Percentiles rank a stretch among this genome's conserved stretches.
These are phyloP conservation scores for Peromyscus aztecus DNA, from an alignment of 2,797 vertebrate genomes.

Conservation along the genomic window DNA sequence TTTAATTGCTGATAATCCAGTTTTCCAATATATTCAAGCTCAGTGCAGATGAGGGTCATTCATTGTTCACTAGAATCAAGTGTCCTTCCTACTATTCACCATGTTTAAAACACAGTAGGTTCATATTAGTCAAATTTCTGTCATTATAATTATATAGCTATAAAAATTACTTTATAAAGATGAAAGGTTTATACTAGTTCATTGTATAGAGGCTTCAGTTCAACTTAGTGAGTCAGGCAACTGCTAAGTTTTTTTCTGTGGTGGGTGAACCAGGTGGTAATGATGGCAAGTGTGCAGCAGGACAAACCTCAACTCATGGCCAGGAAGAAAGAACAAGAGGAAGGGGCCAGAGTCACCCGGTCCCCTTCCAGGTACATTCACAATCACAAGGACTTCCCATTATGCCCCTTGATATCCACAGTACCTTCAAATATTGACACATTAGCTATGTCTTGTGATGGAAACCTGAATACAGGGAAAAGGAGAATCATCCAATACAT, in stretches of 20 bases:
- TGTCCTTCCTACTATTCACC: not conserved
- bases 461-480: not conserved
- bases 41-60: not conserved
- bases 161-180: not conserved
- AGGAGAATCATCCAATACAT: not conserved
- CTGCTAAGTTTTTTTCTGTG: too few relatives aligned
- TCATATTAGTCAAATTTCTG: not conserved
- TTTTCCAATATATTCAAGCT: not conserved
- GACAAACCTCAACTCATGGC: not conserved
- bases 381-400: not conserved
- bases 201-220: not conserved
- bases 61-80: not conserved
- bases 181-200: not conserved
- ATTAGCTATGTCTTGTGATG: too few relatives aligned
- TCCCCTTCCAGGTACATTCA: not conserved
- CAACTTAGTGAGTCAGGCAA: not conserved
- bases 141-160: not conserved
- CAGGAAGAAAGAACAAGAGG: not conserved
- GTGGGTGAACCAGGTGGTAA: not conserved
- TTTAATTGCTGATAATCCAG: not conserved
- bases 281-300: not conserved
- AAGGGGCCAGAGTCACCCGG: not conserved
- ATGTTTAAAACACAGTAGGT: not conserved
- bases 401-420: not conserved
- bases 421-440: not conserved